These are phyloP conservation scores for Sepiola atlantica DNA, from an alignment of 2,888 invertebrate species.

Conservation along the genomic window DNA sequence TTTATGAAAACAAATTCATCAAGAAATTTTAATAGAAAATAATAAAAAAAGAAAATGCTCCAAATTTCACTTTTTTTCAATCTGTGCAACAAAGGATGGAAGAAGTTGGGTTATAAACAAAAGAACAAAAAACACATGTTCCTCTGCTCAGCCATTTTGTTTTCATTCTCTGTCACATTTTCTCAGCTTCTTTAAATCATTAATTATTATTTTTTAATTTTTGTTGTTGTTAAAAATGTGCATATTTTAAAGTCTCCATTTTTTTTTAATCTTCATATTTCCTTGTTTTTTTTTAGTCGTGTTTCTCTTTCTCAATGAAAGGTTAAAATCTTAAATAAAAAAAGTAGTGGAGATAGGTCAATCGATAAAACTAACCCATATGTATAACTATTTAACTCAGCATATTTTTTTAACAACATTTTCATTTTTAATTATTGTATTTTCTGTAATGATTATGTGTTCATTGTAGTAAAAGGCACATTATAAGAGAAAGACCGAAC, in stretches of 20 bases:
- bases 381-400: not conserved
- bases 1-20: not conserved
- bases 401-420: not conserved
- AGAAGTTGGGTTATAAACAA: not conserved
- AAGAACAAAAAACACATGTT: not conserved
- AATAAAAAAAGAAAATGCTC: not conserved
- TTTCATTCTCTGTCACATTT: not conserved
- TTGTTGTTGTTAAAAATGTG: not conserved
- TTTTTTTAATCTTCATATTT: not conserved
- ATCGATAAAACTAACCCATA: not conserved
- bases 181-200: not conserved
- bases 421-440: not conserved
- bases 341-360: not conserved
- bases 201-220: not conserved
- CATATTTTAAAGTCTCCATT: not conserved
- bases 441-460: not conserved
- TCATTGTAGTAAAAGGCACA: constrained; percentile 45
- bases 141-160: not conserved
- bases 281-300: not conserved
- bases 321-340: not conserved
- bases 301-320: not conserved
- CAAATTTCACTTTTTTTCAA: not conserved
- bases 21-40: not conserved
- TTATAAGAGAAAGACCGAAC: constrained; percentile 8
- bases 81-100: not conserved